A percentile compares a stretch with the other conserved stretches of the same genome.
phyloP scores from a whole-genome alignment of 2,888 invertebrate species.

The Drosophila suboccidentalis region DNA sequence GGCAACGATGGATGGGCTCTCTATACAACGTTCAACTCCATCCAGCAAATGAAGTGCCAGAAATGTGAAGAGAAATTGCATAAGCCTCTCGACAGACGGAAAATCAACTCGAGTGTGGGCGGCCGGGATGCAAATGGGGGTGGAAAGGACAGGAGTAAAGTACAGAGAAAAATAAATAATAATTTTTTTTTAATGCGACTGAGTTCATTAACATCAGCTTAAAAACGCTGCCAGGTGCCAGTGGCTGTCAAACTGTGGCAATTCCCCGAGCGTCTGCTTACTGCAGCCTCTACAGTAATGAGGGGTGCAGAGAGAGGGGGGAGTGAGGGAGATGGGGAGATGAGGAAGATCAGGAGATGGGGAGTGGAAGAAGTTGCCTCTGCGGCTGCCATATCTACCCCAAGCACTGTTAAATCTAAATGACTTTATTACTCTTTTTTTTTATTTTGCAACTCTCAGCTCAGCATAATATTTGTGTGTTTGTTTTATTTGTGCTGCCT shows the following conservation, averaged over 20 bases:
- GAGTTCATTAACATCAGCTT: constrained; percentile 76
- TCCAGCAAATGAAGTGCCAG: constrained; percentile 79
- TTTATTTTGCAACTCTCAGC: constrained; percentile 35
- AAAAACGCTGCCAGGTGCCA: constrained; percentile 58
- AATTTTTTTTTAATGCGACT: constrained; percentile 54
- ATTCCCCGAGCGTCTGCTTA: constrained; percentile 41
- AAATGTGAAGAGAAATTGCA: constrained; percentile 81
- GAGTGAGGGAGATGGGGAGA: background rate
- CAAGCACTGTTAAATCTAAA: constrained; percentile 79
- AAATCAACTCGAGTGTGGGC: constrained; percentile 57
- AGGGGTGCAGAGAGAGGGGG: background rate
- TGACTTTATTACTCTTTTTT: constrained; percentile 78
- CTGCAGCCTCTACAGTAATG: constrained; percentile 15
- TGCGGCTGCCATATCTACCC: constrained; percentile 70
- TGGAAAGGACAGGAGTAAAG: too few species aligned
- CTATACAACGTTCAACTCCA: constrained; percentile 27
- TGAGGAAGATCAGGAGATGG: background rate
- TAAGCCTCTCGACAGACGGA: constrained; percentile 68
- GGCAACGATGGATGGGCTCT: constrained; percentile 1
- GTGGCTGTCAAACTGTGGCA: constrained; percentile 66
- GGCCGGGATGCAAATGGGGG: background rate
- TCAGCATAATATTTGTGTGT: constrained; percentile 59
- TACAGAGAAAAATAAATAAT: constrained; percentile 35
- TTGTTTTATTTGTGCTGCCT: constrained; percentile 27
- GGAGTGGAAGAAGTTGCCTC: background rate